Conservation (phyloP, 2,113 vertebrate genomes). For the Entelurus aequoreus region DNA sequence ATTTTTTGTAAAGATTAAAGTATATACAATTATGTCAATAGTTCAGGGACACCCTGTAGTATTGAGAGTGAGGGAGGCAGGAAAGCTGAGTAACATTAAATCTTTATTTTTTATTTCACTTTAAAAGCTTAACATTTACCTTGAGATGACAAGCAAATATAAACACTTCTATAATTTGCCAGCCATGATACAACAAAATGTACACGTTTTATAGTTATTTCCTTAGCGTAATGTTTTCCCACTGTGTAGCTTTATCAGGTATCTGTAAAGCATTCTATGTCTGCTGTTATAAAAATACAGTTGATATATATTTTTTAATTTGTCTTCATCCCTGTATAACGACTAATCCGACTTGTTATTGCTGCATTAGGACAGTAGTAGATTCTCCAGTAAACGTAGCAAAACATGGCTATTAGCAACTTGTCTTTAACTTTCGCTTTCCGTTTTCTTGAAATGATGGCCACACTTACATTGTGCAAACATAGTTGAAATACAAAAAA, state of each 20-base stretch:
- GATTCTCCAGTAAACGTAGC: conserved; percentile 71
- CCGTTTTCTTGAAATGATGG: conserved; percentile 60
- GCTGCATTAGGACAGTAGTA: conserved; percentile 75
- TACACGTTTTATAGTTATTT: conserved; percentile 67
- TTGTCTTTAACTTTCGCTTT: conserved; percentile 32
- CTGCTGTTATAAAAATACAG: conserved; percentile 61
- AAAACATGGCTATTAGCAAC: conserved; percentile 69
- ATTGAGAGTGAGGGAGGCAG: neutral
- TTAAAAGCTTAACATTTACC: conserved; percentile 73
- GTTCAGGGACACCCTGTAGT: neutral
- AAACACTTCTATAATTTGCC: conserved; percentile 68
- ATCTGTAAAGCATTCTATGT: conserved; percentile 69
- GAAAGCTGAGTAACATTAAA: conserved; percentile 47
- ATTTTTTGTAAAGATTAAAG: too few relatives aligned
- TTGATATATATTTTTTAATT: conserved; percentile 53
- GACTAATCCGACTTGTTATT: conserved; percentile 64
- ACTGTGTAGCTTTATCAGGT: conserved; percentile 61
- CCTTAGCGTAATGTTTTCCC: conserved; percentile 62
- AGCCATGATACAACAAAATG: conserved; percentile 74
- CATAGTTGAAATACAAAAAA: conserved; percentile 22
- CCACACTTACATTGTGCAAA: conserved; percentile 67
- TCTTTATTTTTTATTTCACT: conserved; percentile 79
- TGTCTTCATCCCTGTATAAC: conserved; percentile 64
- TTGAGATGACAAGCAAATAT: conserved; percentile 74
- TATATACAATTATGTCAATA: neutral